phyloP scores from a whole-genome alignment of 2,888 invertebrate species.

The Drosophila rubida region DNA sequence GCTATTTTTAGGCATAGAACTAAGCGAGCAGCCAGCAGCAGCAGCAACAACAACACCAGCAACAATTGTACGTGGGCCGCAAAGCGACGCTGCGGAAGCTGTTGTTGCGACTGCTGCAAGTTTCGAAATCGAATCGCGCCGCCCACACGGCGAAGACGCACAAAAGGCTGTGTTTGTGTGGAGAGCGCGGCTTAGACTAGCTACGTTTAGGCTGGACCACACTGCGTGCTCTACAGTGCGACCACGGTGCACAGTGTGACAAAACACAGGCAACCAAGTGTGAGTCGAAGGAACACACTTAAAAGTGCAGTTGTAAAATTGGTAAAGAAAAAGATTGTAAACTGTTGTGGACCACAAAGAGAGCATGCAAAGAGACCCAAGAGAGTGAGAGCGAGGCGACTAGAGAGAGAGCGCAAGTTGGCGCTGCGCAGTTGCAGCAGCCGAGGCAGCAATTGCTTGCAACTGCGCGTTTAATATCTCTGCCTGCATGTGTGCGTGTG shows the following conservation, averaged over 20 bases:
- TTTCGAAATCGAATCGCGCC: constrained; percentile 52
- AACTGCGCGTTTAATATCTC: constrained; percentile 28
- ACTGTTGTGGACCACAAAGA: constrained; percentile 32
- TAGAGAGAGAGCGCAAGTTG: neutral
- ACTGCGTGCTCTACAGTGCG: constrained; percentile 2
- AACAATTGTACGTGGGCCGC: constrained; percentile 43
- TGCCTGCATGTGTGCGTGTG: constrained; percentile 18
- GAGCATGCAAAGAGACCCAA: constrained; percentile 3
- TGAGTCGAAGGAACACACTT: neutral
- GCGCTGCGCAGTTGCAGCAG: constrained; percentile 65
- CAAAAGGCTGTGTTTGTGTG: constrained; percentile 18
- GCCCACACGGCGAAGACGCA: constrained; percentile 48
- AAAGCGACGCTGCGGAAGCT: constrained; percentile 55
- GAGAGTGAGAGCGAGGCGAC: constrained; percentile 3
- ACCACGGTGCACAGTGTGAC: constrained; percentile 25
- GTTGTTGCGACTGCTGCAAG: constrained; percentile 42
- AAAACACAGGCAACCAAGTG: neutral
- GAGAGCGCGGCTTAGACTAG: constrained; percentile 8
- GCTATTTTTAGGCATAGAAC: constrained; percentile 80
- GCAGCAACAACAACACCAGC: constrained; percentile 17
- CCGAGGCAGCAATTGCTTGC: constrained; percentile 44
- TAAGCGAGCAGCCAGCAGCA: constrained; percentile 33
- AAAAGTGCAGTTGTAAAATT: constrained; percentile 30
- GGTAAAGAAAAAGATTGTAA: constrained; percentile 46
- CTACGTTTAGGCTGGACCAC: constrained; percentile 26